Evolutionary conservation across 2,113 vertebrate species (phyloP).

Genomic region (Heloderma charlesbogerti): DNA sequence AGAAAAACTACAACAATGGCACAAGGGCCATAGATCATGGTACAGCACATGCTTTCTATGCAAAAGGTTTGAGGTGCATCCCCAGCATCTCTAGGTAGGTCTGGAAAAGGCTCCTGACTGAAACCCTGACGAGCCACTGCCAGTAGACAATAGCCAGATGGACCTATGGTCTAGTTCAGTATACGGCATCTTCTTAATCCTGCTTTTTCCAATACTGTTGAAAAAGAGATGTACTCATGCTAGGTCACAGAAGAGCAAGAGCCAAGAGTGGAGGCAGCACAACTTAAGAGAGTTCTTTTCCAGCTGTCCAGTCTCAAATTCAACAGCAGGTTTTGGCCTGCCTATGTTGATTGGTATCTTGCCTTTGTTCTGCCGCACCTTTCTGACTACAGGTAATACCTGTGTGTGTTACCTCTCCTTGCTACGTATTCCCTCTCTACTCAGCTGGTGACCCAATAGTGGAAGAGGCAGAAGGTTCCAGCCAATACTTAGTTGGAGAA

Average conservation of each 20-base stretch:
- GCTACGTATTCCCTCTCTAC: too few species aligned
- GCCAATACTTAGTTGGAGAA: background rate
- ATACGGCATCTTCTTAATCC: background rate
- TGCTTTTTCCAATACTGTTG: background rate
- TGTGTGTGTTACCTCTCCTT: background rate
- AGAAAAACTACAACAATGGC: background rate
- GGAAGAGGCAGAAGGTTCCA: background rate
- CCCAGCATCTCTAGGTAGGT: background rate
- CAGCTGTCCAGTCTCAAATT: background rate
- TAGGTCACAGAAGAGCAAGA: background rate
- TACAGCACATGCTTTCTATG: background rate
- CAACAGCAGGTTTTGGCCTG: background rate
- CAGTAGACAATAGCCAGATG: background rate
- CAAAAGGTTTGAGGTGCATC: background rate
- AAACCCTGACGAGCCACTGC: background rate
- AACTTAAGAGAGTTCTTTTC: background rate
- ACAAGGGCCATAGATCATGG: background rate
- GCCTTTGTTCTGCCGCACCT: background rate
- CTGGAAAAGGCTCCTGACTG: background rate
- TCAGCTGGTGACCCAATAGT: background rate
- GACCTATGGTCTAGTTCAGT: background rate
- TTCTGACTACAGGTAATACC: background rate
- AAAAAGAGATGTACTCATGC: background rate
- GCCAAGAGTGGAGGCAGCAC: background rate
- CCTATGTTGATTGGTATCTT: too few species aligned